Percentiles rank a stretch among this genome's conserved stretches.
phyloP scores from a whole-genome alignment of 2,797 vertebrate genomes.

The Xenopus petersii region DNA sequence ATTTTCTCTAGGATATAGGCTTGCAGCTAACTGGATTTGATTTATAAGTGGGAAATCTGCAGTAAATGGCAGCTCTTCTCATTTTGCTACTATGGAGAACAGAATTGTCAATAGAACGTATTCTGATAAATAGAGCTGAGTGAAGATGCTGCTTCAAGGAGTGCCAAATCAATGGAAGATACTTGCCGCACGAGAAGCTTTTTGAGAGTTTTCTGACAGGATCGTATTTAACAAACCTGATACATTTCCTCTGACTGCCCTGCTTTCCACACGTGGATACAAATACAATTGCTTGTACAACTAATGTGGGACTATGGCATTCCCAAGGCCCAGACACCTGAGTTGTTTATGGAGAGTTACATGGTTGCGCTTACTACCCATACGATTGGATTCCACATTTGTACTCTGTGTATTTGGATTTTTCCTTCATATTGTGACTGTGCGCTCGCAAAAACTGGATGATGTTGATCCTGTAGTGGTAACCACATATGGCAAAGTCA shows the following conservation, averaged over 20 bases:
- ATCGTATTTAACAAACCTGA: constrained; percentile 62
- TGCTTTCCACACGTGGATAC: constrained; percentile 69
- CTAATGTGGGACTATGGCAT: constrained; percentile 79
- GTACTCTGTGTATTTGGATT: constrained; percentile 74
- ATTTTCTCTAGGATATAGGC: constrained; percentile 82
- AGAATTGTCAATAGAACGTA: constrained; percentile 70
- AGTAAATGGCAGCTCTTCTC: constrained; percentile 66
- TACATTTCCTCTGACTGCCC: constrained; percentile 59
- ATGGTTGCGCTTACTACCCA: constrained; percentile 58
- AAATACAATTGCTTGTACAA: constrained; percentile 67
- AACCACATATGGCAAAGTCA: constrained; percentile 83
- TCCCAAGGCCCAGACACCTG: constrained; percentile 70
- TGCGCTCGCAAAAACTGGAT: constrained; percentile 84
- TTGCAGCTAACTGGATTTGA: constrained; percentile 71
- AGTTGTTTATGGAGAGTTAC: constrained; percentile 64
- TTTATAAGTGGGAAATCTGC: constrained; percentile 71
- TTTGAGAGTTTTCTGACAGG: constrained; percentile 65
- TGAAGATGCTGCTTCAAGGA: constrained; percentile 71
- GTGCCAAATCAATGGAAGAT: constrained; percentile 74
- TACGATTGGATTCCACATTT: constrained; percentile 61
- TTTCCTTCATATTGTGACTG: constrained; percentile 70
- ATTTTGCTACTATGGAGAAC: constrained; percentile 73
- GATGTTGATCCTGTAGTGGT: constrained; percentile 89
- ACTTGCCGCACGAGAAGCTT: constrained; percentile 66
- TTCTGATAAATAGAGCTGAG: constrained; percentile 70